Base-by-base conservation (phyloP, 2,113 vertebrate genomes). In the Glaucomys volans region DNA sequence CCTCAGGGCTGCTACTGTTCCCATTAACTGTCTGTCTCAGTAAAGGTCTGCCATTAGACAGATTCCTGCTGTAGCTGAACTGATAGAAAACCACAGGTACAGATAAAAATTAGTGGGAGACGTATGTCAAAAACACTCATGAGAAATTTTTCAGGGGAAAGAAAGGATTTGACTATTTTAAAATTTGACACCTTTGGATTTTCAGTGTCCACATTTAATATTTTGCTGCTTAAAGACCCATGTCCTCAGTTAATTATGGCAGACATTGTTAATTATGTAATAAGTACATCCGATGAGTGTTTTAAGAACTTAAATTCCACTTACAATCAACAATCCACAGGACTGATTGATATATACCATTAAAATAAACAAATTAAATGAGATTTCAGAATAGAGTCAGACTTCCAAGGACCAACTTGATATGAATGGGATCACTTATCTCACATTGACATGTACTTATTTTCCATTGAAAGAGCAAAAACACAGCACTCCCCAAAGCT, bases 1-100 rank as follows among this genome's bases (percentile, higher is more conserved):
- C 98, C 98, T 98, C 96, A 0, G 98, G 98, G 98, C 92, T 92
- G 98, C 98, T 98, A 97, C 98, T 97, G 98, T 95, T 98, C 97
- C 98, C 96, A 88, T 91, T 97, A 96, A 97, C 96, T 2, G 91
- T 97, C 97, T 91, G 95, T 92, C 89, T 93, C 94, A 14, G 1
- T 42, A 95, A 96, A 97, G 96, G 95, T 92, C 97, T 97, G 97
- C 97, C 81, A 94, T 85, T 88, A 97, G 98, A 93, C 94, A 98
- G 97, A 80, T 90, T 94, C 97, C 98, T 84, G 97, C 98, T 76
- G 97, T 80, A 94, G 82, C 94, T 30, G 5, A 93, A 84, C 95
- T 94, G 96, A 97, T 59, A 96, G 94, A 97, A 95, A 91, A 4
- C 97, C 90, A 81, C 96, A 97, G 98, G 96, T 20, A 94, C 4